Evolutionary conservation across 2,888 invertebrate species (phyloP), one percentile per base, ranked within the genome.

Genomic region (Leptinotarsa peninsularis): DNA sequence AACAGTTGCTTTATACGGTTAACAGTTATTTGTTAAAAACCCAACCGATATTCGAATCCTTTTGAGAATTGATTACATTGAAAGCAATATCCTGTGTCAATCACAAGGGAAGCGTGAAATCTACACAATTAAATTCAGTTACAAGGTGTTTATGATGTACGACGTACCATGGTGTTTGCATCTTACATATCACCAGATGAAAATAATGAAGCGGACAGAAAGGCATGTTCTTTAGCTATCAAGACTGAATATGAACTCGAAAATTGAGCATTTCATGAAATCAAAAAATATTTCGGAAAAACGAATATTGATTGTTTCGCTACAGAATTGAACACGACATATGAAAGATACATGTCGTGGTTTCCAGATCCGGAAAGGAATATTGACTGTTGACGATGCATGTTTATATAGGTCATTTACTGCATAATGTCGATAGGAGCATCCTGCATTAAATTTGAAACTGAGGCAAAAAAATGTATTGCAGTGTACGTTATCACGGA

Each of bases 251-350:
- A 49, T 15, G 71, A 71, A 52, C 43, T 74, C 17, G 5, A 1
- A 14, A n/a, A 54, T n/a, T 17, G 10, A 5, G 23, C 10, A 49
- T 74, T 70, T 23, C 15, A 23, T 1, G 21, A 23, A 23, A 71
- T 71, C 4, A 49, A 33, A 13, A 13, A 63, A 14, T 18, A 13
- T 14, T 71, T 71, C 66, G 67, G 71, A 49, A 33, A 18, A 52
- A 71, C 58, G n/a, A 56, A 74, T n/a, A 56, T 71, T n/a, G 74
- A 74, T 43, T 23, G 67, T 5, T 74, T 74, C 33, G 74, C 71
- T 21, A 33, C 58, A 3, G 0, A 33, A 21, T 15, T 56, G 5
- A 74, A 74, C 18, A 21, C n/a, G 1, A 74, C 66, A 74, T 74
- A 67, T 43, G 0, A 17, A 50, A 27, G n/a, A 7, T 71, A 50